These are phyloP conservation scores for Drosophila planitibia DNA, from an alignment of 2,888 invertebrate species.

Conservation along the genomic window DNA sequence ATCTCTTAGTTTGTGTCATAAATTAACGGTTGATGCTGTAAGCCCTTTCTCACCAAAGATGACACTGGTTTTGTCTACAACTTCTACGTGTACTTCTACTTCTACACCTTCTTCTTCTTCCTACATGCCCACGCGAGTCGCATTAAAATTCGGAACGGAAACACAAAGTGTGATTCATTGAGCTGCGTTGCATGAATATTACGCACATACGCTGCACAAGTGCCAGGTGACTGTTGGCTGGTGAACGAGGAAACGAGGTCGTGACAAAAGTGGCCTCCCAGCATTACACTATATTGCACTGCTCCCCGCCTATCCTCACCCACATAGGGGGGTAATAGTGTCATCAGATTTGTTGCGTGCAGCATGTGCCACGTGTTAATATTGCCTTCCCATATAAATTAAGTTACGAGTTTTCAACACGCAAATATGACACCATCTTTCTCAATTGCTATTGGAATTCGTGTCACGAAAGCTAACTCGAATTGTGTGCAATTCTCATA, in stretches of 20 bases:
- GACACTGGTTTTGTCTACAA: not conserved
- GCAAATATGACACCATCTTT: not conserved
- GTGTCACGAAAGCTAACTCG: conserved; percentile 1
- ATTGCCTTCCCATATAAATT: conserved; percentile 35
- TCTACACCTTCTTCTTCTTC: not conserved
- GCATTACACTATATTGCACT: conserved; percentile 21
- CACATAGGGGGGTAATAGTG: not conserved
- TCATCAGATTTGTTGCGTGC: conserved; percentile 17
- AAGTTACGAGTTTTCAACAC: conserved; percentile 35
- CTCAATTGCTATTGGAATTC: not conserved
- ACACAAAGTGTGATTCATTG: conserved; percentile 29
- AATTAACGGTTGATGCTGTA: not conserved
- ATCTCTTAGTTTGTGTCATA: not conserved
- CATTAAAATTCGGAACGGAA: conserved; percentile 60
- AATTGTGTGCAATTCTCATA: not conserved
- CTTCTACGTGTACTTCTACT: not conserved
- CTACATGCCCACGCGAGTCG: conserved; percentile 24
- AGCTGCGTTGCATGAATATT: conserved; percentile 16
- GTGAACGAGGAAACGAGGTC: conserved; percentile 1
- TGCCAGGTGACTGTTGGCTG: not conserved
- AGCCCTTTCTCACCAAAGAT: not conserved
- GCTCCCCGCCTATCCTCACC: too few species aligned
- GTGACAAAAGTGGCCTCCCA: conserved; percentile 22
- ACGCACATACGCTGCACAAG: conserved; percentile 29
- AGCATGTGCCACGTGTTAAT: conserved; percentile 46